Evolutionary conservation across 2,797 vertebrate species (phyloP), one percentile per base, ranked within the genome.

Genomic region (Alectoris magna): DNA sequence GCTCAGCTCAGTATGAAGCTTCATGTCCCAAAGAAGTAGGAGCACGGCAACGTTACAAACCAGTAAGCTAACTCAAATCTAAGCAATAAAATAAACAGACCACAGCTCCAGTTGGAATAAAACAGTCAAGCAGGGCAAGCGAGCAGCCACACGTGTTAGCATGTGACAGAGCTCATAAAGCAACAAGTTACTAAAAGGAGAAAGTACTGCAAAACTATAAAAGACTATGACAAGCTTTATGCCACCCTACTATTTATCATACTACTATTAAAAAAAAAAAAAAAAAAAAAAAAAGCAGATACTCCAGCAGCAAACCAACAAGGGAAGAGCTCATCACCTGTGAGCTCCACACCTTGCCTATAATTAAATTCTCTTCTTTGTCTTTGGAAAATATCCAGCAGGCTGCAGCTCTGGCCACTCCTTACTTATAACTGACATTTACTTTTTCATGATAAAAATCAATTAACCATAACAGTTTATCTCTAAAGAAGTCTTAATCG

Each of bases 261-360:
- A 14, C 10, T 23, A 41, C 39, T 90, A 88, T 91, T 84, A 19
- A 39, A 29, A 27, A 51, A 39, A 17, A 36, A 29, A 27, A 51
- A 14, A 26, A 48, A 48, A 7, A 48, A 17, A 18, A 51, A 67
- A n/a, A 14, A 9, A 34, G 58, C 26, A 71, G 29, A 31, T 5
- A 75, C 3, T 84, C 55, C 46, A 63, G 81, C 56, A 51, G 87
- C 41, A 84, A 53, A 64, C 10, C 44, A 48, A 2, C 5, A 51
- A 0, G 0, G 12, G 46, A 70, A 67, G 11, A 48, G 24, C 49
- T 34, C 83, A 10, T 0, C 0, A 0, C 29, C 41, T 21, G 44
- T 18, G 23, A 55, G 34, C 34, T n/a, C 0, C 0, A 41, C 16
- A 63, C 39, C 2, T 6, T 44, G 11, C 67, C 34, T 67, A 31